Percentiles rank a stretch among this genome's conserved stretches.
phyloP scores from a whole-genome alignment of 1,140 invertebrate genomes.

The Heliconius congener region DNA sequence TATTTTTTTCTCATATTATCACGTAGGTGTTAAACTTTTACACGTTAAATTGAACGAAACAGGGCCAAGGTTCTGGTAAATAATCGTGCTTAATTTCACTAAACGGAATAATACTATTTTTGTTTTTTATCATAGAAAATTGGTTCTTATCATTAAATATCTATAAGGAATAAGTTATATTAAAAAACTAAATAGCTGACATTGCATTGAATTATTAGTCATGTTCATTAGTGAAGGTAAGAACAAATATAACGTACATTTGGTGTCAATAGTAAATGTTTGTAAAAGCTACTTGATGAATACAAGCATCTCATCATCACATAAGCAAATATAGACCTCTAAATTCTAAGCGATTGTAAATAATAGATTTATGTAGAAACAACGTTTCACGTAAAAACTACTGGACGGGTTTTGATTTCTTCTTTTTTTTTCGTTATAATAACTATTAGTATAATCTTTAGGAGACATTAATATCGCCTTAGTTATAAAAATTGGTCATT shows the following conservation, averaged over 20 bases:
- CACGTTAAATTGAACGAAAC: slow-evolving; percentile 22
- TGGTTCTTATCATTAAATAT: neutral
- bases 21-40: slow-evolving; percentile 17
- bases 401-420: no score
- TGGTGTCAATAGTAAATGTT: slow-evolving; percentile 1
- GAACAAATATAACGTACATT: neutral
- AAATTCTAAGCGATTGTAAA: neutral
- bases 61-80: slow-evolving; percentile 25
- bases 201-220: slow-evolving; percentile 10
- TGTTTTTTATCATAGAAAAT: neutral
- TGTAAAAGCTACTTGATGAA: neutral
- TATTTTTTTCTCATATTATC: slow-evolving; percentile 25
- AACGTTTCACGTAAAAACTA: no score
- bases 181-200: neutral
- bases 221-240: neutral
- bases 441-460: no score
- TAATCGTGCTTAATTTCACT: slow-evolving; percentile 6
- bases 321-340: neutral
- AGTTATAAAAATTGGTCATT: no score
- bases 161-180: neutral
- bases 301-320: neutral
- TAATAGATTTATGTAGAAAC: no score
- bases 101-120: neutral
- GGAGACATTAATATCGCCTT: no score
- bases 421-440: no score